These are phyloP conservation scores for Philopotamus ludificatus DNA, from an alignment of 1,140 invertebrate species.

Conservation along the genomic window DNA sequence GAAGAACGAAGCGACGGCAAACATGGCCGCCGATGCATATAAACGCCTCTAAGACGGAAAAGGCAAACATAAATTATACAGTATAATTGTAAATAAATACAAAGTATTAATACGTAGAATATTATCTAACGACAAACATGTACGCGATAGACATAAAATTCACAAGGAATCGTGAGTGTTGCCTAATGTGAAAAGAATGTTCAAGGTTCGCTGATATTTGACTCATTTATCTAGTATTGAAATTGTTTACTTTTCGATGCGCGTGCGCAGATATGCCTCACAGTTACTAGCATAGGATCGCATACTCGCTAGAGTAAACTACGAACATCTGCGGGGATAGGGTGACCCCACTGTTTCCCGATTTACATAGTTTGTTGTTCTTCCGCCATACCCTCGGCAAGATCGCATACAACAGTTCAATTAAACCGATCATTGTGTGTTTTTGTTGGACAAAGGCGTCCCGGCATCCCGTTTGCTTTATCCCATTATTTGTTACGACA, in stretches of 20 bases:
- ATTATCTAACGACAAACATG: not conserved
- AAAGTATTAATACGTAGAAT: not conserved
- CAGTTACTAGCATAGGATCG: too few species aligned
- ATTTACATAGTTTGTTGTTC: not conserved
- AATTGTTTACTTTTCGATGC: too few species aligned
- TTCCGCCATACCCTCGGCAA: not conserved
- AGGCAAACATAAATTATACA: not conserved
- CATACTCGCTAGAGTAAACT: too few species aligned
- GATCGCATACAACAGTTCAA: not conserved
- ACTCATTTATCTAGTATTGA: too few species aligned
- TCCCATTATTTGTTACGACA: constrained; percentile 3
- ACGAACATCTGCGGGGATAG: too few species aligned
- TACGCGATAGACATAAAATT: too few species aligned
- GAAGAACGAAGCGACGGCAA: not conserved
- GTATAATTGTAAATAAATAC: not conserved
- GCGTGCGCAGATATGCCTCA: too few species aligned
- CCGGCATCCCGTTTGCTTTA: not conserved
- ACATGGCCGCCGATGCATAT: not conserved
- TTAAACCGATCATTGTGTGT: constrained; percentile 4
- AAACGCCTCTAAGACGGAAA: not conserved
- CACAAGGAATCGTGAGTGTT: too few species aligned
- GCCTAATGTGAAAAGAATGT: too few species aligned
- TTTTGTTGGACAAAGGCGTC: constrained; percentile 8
- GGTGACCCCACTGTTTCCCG: not conserved
- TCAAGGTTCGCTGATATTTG: too few species aligned